A percentile compares a stretch with the other conserved stretches of the same genome.
These are phyloP conservation scores for Didymodactylos carnosus DNA, from an alignment of 2,888 invertebrate species.

Conservation along the genomic window DNA sequence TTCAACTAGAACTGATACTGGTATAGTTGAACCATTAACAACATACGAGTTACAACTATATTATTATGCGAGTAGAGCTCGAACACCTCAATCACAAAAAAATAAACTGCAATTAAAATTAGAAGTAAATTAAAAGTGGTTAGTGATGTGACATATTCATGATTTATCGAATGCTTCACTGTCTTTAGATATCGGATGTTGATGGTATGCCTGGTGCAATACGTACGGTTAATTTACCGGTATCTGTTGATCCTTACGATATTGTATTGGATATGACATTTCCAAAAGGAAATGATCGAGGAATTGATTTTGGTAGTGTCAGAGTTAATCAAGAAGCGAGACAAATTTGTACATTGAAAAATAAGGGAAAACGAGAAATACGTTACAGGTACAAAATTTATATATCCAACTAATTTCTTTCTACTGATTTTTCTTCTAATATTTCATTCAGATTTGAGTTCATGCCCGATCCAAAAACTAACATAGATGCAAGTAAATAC, in stretches of 20 bases:
- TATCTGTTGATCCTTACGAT: slow-evolving; percentile 31
- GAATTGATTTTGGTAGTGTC: slow-evolving; percentile 34
- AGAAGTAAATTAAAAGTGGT: slow-evolving; percentile 18
- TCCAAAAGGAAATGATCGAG: slow-evolving; percentile 34
- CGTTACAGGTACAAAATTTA: slow-evolving; percentile 25
- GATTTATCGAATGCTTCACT: not conserved
- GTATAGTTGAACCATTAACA: slow-evolving; percentile 30
- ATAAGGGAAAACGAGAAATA: slow-evolving; percentile 36
- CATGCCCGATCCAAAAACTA: not conserved
- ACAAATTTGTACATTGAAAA: slow-evolving; percentile 31
- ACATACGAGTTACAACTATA: slow-evolving; percentile 32
- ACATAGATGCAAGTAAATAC: slow-evolving; percentile 1
- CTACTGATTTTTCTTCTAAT: slow-evolving; percentile 23
- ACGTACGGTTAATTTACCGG: slow-evolving; percentile 12
- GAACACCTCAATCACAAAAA: not conserved
- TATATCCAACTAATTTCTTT: slow-evolving; percentile 20
- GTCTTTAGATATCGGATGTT: not conserved
- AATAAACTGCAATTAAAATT: slow-evolving; percentile 10
- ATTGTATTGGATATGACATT: slow-evolving; percentile 35
- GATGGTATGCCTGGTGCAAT: not conserved
- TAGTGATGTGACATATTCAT: not conserved
- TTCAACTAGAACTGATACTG: slow-evolving; percentile 30
- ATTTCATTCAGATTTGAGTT: not conserved
- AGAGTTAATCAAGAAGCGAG: slow-evolving; percentile 31
- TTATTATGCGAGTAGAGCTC: slow-evolving; percentile 33